These are phyloP conservation scores for Nebria brevicollis DNA, from an alignment of 2,888 invertebrate species.

Conservation along the genomic window DNA sequence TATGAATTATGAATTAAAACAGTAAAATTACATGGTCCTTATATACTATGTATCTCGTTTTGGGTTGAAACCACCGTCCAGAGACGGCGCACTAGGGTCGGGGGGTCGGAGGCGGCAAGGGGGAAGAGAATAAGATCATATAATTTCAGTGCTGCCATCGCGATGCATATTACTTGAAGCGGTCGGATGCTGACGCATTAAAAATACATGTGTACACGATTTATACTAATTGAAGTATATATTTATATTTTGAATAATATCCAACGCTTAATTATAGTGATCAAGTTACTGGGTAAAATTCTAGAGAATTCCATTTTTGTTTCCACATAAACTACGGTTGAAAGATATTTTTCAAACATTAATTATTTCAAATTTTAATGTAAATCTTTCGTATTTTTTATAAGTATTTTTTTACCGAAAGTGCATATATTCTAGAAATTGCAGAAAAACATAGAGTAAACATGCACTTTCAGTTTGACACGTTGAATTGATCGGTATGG, in stretches of 20 bases:
- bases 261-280: conserved; percentile 36
- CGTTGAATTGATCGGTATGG: too few relatives aligned
- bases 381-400: too few relatives aligned
- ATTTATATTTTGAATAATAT: conserved; percentile 11
- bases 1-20: conserved; percentile 47
- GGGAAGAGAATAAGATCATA: conserved; percentile 16
- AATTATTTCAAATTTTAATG: too few relatives aligned
- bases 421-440: too few relatives aligned
- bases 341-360: too few relatives aligned
- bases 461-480: too few relatives aligned
- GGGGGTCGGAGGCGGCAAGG: conserved; percentile 6
- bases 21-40: conserved; percentile 40
- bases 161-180: conserved; percentile 36
- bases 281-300: background rate
- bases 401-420: too few relatives aligned
- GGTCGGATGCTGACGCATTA: conserved; percentile 27
- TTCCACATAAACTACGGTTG: too few relatives aligned
- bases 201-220: conserved; percentile 44
- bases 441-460: too few relatives aligned
- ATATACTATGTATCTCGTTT: background rate
- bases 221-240: conserved; percentile 44
- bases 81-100: background rate
- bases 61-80: conserved; percentile 25
- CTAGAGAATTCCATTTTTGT: too few relatives aligned
- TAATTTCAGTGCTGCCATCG: conserved; percentile 36